Base-by-base conservation (phyloP, 2,797 vertebrate genomes). In the Cirrhinus molitorella region DNA sequence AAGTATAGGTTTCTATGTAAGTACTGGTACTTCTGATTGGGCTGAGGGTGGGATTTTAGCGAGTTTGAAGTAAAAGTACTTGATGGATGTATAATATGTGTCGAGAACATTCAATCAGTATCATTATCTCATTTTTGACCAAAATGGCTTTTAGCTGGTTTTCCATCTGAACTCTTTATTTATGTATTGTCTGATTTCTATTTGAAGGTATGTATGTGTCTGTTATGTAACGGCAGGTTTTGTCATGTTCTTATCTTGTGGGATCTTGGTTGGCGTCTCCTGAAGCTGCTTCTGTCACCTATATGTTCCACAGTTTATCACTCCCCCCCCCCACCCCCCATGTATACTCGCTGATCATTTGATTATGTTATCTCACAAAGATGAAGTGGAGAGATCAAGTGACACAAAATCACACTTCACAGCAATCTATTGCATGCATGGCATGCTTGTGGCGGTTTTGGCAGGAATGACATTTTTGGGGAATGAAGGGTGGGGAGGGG, bases 291-390 rank as follows among this genome's bases (percentile, higher is more conserved):
- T 83, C 31, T 87, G 79, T 86, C 80, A 63, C 43, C 80, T 85
- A 73, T 81, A 75, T 82, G 79, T 86, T 51, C 34, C 74, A 59
- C 4, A 59, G 45, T 61, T 88, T 71, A 87, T 17, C 67, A 45
- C 51, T 67, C 59, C 67, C 23, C 17, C 1, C n/a, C 17, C 40
- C 31, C 73, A 70, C 85, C 63, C 84, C 66, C 61, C 43, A 66
- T 75, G 67, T 80, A 72, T 55, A 55, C 4, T 84, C 49, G 81
- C 83, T 61, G 92, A 94, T 92, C 11, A 74, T 51, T 47, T 85
- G 91, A 93, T 93, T 90, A 87, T 87, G 83, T 93, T 94, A 94
- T 95, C 94, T 80, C 55, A 28, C 70, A 51, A 73, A 91, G 91
- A 94, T 91, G 84, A 90, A 88, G 86, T 79, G 83, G 59, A 85